A percentile compares a stretch with the other conserved stretches of the same genome.
These are phyloP conservation scores for Laupala kohalensis DNA, from an alignment of 1,140 invertebrate genomes.

Conservation along the genomic window DNA sequence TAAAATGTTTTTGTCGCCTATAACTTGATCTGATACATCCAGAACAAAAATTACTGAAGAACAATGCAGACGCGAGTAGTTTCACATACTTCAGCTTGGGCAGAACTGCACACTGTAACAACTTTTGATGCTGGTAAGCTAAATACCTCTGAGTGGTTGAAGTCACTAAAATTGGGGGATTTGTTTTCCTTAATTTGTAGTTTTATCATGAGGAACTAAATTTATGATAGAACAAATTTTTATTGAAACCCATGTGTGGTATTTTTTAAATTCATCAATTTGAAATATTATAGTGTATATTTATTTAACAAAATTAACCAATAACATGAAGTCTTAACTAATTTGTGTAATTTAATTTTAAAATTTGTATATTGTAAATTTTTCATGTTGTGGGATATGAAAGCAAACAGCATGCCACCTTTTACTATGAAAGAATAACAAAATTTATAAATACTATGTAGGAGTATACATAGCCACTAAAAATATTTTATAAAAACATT, in stretches of 20 bases:
- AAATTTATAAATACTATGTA: too few species aligned
- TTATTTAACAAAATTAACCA: not conserved
- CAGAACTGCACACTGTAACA: constrained; percentile 6
- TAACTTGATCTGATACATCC: too few species aligned
- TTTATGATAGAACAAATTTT: not conserved
- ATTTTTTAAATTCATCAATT: not conserved
- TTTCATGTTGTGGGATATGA: too few species aligned
- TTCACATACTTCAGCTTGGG: not conserved
- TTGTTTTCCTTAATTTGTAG: not conserved
- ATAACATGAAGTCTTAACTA: not conserved
- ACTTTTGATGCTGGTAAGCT: constrained; percentile 11
- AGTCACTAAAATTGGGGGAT: too few species aligned
- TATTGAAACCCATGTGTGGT: not conserved
- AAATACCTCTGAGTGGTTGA: too few species aligned
- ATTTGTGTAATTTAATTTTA: too few species aligned
- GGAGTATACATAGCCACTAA: too few species aligned
- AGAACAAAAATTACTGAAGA: too few species aligned
- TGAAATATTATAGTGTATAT: not conserved
- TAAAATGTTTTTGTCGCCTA: too few species aligned
- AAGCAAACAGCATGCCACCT: too few species aligned
- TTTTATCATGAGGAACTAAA: not conserved
- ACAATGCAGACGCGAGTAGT: constrained; percentile 1
- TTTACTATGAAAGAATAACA: too few species aligned
- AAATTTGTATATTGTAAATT: too few species aligned
- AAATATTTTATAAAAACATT: not conserved